These are phyloP conservation scores for rabbit (Oryctolagus cuniculus) DNA, from an alignment of 2,113 vertebrate species.

Conservation along the genomic window DNA sequence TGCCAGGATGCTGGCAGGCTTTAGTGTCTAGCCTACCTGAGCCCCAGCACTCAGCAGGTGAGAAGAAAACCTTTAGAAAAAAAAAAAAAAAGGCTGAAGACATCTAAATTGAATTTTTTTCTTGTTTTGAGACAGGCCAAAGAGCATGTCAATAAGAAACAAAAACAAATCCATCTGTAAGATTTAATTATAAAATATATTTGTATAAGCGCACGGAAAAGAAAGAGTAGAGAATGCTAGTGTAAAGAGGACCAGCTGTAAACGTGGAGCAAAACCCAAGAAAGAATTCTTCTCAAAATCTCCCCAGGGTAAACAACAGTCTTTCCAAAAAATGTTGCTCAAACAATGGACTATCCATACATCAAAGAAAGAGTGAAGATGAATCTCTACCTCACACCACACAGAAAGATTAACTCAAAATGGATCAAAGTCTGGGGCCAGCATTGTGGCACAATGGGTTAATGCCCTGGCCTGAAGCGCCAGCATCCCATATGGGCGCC, in stretches of 20 bases:
- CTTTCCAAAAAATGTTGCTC: not conserved
- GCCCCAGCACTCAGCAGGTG: not conserved
- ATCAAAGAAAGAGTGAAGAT: not conserved
- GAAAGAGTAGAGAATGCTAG: not conserved
- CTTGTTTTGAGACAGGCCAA: not conserved
- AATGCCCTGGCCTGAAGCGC: too few species aligned
- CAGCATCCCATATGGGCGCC: too few species aligned
- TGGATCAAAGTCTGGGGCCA: too few species aligned
- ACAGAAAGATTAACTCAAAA: not conserved
- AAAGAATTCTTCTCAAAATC: slow-evolving; percentile 2
- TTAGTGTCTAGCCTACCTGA: not conserved
- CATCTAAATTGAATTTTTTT: not conserved
- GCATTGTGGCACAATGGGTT: too few species aligned
- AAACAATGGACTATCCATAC: not conserved
- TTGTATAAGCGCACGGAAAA: not conserved
- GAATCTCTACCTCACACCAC: not conserved
- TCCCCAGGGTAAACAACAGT: not conserved
- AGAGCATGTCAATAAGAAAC: not conserved
- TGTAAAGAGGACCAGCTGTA: not conserved
- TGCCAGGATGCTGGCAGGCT: not conserved
- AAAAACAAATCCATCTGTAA: not conserved
- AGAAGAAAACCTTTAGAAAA: not conserved
- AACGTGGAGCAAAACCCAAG: not conserved
- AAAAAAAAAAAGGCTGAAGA: not conserved
- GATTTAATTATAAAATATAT: not conserved